phyloP scores from a whole-genome alignment of 2,113 vertebrate genomes.

The Herpailurus yagouaroundi region DNA sequence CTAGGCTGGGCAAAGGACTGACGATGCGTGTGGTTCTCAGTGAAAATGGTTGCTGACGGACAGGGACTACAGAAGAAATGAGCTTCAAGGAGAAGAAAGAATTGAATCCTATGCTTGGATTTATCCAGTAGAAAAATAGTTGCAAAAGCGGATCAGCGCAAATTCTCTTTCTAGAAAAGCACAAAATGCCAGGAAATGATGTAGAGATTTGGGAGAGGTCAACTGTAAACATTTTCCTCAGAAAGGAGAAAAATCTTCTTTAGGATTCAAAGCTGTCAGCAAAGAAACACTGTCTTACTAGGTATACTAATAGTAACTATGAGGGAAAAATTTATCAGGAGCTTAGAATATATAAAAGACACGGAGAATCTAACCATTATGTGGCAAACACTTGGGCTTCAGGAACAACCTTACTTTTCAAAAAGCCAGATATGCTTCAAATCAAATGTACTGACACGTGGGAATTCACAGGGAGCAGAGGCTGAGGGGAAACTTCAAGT shows the following conservation, averaged over 20 bases:
- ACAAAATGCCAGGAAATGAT: background rate
- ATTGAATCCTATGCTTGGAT: background rate
- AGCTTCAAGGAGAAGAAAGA: background rate
- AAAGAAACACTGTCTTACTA: background rate
- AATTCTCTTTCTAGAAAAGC: slow-evolving; percentile 5
- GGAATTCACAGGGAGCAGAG: background rate
- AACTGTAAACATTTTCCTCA: background rate
- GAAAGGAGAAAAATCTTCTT: background rate
- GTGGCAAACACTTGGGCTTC: slow-evolving; percentile 10
- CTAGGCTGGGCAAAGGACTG: background rate
- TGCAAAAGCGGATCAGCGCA: slow-evolving; percentile 17
- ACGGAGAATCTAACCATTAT: background rate
- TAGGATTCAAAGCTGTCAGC: slow-evolving; percentile 16
- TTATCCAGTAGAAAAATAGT: background rate
- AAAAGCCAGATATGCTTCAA: slow-evolving; percentile 11
- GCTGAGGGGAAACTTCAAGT: slow-evolving; percentile 24
- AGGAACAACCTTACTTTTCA: background rate
- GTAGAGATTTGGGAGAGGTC: background rate
- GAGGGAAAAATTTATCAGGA: background rate
- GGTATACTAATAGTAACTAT: background rate
- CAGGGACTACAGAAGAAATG: background rate
- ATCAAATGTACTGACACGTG: background rate
- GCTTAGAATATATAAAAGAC: background rate
- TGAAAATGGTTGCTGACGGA: background rate
- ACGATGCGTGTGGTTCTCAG: background rate